These are phyloP conservation scores for Arnoldichthys spilopterus DNA, from an alignment of 2,797 vertebrate genomes.

Conservation along the genomic window DNA sequence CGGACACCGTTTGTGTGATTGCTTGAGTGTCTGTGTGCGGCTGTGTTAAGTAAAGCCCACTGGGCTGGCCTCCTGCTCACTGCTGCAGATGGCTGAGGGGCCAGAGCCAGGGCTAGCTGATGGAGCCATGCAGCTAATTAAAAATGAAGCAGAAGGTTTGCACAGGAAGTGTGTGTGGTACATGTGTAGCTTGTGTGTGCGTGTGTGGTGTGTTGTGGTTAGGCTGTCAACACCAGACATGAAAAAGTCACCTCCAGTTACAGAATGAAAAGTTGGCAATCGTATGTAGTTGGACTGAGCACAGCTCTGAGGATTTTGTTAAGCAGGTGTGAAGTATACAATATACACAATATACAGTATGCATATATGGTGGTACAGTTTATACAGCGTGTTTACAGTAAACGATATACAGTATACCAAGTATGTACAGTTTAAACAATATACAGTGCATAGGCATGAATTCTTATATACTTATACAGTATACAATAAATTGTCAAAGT, in stretches of 20 bases:
- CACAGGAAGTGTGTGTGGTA: constrained; percentile 52
- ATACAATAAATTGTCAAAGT: too few relatives aligned
- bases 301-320: background rate
- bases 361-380: too few relatives aligned
- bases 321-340: constrained; percentile 19
- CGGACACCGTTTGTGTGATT: constrained; percentile 17
- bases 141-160: constrained; percentile 54
- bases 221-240: constrained; percentile 39
- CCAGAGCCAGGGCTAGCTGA: constrained; percentile 43
- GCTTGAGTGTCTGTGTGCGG: constrained; percentile 28
- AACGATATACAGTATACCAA: too few relatives aligned
- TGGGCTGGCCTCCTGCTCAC: constrained; percentile 39
- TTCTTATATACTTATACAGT: too few relatives aligned
- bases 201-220: constrained; percentile 32
- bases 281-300: background rate
- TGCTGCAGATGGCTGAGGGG: constrained; percentile 54
- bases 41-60: constrained; percentile 51
- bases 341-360: too few relatives aligned
- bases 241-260: constrained; percentile 37
- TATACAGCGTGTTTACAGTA: too few relatives aligned
- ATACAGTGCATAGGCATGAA: too few relatives aligned
- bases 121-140: constrained; percentile 57
- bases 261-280: constrained; percentile 2
- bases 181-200: constrained; percentile 2
- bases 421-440: too few relatives aligned